Base-by-base conservation (phyloP, 1,140 invertebrate genomes). In the Mylabris phalerata region DNA sequence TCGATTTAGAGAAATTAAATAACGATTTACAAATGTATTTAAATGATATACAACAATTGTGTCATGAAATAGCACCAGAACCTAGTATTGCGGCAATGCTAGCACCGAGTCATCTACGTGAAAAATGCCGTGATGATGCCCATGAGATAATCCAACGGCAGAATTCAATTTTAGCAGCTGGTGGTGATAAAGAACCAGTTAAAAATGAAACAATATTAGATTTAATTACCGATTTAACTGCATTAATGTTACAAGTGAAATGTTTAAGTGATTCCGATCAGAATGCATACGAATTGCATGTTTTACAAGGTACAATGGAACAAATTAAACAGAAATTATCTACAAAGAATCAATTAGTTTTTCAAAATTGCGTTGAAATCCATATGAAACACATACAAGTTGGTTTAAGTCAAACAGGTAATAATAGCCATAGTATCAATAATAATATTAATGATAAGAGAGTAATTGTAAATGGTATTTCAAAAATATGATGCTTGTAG, bases 1-100 rank as follows among this genome's bases (percentile, higher is more conserved):
- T 98, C 48, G 92, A 95, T 61, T 81, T 98, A 55, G 95, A 98
- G 68, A 87, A 86, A 64, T 84, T 98, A 73, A 98, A 98, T 75
- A 81, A 82, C 59, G 90, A 94, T 73, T 80, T 98, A 24, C 86
- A 91, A 73, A 84, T 89, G 40, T 89, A 90, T 73, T 80, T 97
- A 24, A 87, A 88, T 67, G 85, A 88, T 62, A 86, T 97, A 48
- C 93, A 95, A 81, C 76, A 78, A 63, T 86, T 86, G 61, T 94
- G 91, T 71, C 84, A 89, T 61, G 89, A 95, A 79, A 86, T 96
- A 63, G 87, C 90, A 0, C 91, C 90, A 3, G 92, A 94, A 51
- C 87, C 90, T 46, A 89, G 89, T 62, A 80, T 93, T n/a, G 85
- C 85, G 38, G 88, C 91, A 3, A 90, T 95, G 82, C 78, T 95